Conservation (phyloP, 2,888 invertebrate species). For the Cynaeus angustus region DNA sequence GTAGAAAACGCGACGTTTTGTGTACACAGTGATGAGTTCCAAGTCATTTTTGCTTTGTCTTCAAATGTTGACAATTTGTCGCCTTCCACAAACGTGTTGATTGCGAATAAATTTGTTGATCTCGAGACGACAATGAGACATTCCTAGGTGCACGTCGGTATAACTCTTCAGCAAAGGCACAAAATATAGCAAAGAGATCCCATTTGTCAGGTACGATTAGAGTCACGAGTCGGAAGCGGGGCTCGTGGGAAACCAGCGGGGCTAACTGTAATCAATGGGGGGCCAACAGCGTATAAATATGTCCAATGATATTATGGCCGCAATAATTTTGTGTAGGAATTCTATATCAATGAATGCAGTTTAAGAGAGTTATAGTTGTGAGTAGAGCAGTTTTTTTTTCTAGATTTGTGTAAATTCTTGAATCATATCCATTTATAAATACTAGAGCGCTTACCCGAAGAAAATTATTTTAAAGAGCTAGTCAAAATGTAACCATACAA, state of each 20-base stretch:
- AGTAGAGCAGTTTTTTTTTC: no score
- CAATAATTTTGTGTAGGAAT: no score
- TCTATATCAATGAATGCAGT: no score
- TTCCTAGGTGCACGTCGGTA: constrained; percentile 11
- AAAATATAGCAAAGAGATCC: constrained; percentile 37
- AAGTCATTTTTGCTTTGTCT: background rate
- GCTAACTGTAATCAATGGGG: constrained; percentile 58
- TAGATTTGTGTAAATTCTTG: no score
- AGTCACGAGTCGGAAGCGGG: constrained; percentile 56
- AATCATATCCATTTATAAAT: no score
- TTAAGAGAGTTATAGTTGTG: no score
- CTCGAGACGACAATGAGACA: background rate
- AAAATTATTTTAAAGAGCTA: no score
- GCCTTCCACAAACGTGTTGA: background rate
- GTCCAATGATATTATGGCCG: background rate
- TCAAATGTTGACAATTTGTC: constrained; percentile 2
- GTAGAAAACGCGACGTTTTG: no score
- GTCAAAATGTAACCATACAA: no score
- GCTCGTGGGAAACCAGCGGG: constrained; percentile 62
- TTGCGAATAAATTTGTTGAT: constrained; percentile 16
- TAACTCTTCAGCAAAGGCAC: constrained; percentile 25
- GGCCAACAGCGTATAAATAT: constrained; percentile 59
- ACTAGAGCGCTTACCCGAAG: no score
- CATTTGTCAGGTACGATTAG: constrained; percentile 64
- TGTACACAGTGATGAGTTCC: no score